Evolutionary conservation across 2,888 invertebrate genomes (phyloP), one percentile per base, ranked within the genome.

Genomic region (Andrena camellia): DNA sequence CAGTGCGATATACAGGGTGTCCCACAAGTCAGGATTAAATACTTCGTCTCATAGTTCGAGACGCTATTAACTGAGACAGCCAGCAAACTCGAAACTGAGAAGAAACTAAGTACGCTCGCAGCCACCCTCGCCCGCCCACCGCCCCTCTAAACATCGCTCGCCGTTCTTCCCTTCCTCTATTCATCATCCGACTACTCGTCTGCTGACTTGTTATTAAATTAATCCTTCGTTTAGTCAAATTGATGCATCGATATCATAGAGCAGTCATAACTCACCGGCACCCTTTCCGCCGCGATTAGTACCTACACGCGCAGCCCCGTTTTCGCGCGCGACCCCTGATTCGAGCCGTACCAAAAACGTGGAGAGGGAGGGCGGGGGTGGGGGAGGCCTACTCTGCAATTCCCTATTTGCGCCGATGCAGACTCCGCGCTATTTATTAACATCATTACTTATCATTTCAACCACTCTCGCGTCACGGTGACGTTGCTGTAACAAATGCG

Each of bases 141-240:
- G 0, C 2, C 20, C 26, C 13, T n/a, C 48, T 29, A 10, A 68
- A 48, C 83, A 80, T 81, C 88, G 88, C 87, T 86, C 84, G 80
- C 86, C 79, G 80, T 87, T 87, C 86, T 83, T 89, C 91, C 90
- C 90, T 89, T 82, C 87, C 87, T 88, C 90, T 88, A 92, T 92
- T 92, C 90, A 92, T 92, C 92, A 92, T 91, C 89, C 88, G 78
- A 84, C 91, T 90, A 92, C 90, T 89, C 89, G 90, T 90, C 88
- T 89, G 92, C 92, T 92, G 93, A 94, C 93, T 94, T 92, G 94
- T 94, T 94, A 94, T 94, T 94, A 94, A 94, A 94, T 94, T 94
- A 94, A 94, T 94, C 94, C 94, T 93, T 94, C 94, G 94, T 94
- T 94, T 94, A 94, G 93, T 93, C 93, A 93, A 94, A 94, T 94